These are phyloP conservation scores for Lepilemur ruficaudatus DNA, from an alignment of 2,797 vertebrate species.

Conservation along the genomic window DNA sequence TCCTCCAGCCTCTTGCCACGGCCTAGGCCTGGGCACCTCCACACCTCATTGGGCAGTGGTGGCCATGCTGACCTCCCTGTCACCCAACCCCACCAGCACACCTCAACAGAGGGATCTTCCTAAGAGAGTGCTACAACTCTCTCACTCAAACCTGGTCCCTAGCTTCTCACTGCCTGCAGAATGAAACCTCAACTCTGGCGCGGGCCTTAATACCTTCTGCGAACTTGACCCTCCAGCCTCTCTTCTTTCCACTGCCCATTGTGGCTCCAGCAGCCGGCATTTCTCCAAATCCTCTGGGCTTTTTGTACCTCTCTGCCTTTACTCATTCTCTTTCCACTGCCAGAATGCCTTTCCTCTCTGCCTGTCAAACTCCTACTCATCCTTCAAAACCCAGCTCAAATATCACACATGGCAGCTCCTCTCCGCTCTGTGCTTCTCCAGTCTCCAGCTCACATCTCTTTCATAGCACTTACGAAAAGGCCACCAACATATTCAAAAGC, in stretches of 20 bases:
- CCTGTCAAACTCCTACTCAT: not conserved
- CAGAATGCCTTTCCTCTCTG: not conserved
- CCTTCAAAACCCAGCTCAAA: conserved; percentile 24
- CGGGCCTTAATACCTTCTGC: not conserved
- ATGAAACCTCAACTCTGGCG: not conserved
- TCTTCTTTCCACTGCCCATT: not conserved
- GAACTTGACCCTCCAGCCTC: not conserved
- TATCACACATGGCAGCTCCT: not conserved
- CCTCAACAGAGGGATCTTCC: not conserved
- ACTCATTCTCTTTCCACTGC: not conserved
- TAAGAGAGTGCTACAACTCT: not conserved
- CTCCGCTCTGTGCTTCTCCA: not conserved
- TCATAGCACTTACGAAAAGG: not conserved
- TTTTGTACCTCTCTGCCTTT: not conserved
- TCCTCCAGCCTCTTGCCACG: no score
- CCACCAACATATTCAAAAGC: not conserved
- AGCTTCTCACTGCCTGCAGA: not conserved
- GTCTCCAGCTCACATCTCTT: not conserved
- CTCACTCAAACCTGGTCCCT: not conserved
- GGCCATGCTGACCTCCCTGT: no score
- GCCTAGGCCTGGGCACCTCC: not conserved
- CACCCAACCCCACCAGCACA: not conserved
- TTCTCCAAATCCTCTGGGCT: not conserved
- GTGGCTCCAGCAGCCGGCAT: no score
- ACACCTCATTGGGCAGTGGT: no score